Base-by-base conservation (phyloP, 2,797 vertebrate genomes). In the Rhinatrema bivittatum region DNA sequence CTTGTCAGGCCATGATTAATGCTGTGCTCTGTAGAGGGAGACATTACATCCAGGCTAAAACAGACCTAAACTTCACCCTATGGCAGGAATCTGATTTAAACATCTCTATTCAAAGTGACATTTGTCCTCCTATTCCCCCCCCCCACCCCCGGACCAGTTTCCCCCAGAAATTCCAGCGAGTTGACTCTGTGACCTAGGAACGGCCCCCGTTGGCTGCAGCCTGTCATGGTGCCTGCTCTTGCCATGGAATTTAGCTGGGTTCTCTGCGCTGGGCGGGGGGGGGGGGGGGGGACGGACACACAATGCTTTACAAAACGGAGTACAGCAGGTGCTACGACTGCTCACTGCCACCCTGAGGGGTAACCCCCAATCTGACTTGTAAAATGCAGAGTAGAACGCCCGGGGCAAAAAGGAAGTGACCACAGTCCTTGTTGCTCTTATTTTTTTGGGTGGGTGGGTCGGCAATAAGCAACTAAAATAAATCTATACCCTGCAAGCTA, bases 71-170 rank as follows among this genome's bases (percentile, higher is more conserved):
- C 77, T 79, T 82, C 70, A 81, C 76, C 86, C 87, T 85, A 56
- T 79, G 86, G 82, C 81, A 80, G 63, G 67, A 76, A 73, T 81
- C 80, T 80, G 79, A 85, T 79, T 88, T 85, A 81, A 87, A 87
- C 84, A 81, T 87, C 83, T 87, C 76, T 83, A 82, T 87, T 66
- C 58, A 69, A 77, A 77, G 71, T 85, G 85, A 86, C 81, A 87
- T 84, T 86, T 79, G 79, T 90, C 86, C 84, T 85, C 74, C 73
- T 74, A 81, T 88, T 76, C 88, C 78, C 74, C 73, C 74, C 81
- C 88, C 76, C 88, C 78, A 81, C 74, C 81, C 88, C 76, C 88
- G 78, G 81, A 84, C 76, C 71, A 72, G 70, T 86, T 90, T 87
- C 72, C 74, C n/a, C 82, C 74, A 78, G 74, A 82, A 90, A 88